Percentiles rank a stretch among this genome's conserved stretches.
phyloP scores from a whole-genome alignment of 1,140 invertebrate species.

The Araneus ventricosus region DNA sequence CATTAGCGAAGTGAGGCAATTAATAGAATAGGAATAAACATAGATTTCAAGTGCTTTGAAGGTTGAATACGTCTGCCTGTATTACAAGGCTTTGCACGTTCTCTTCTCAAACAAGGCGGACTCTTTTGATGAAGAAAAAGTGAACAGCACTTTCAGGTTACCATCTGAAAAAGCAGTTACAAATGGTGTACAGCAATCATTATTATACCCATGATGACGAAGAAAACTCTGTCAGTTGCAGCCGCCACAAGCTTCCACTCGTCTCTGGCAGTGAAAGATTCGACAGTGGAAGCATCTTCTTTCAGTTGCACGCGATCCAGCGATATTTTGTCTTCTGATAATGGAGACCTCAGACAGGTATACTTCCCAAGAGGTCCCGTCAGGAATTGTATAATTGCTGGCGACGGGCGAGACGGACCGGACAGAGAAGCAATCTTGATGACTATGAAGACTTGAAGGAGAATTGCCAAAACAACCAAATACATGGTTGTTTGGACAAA shows the following conservation, averaged over 20 bases:
- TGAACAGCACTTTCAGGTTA: too few relatives aligned
- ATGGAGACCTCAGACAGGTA: neutral
- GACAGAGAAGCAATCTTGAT: neutral
- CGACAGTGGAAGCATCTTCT: conserved; percentile 35
- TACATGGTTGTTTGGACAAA: conserved; percentile 62
- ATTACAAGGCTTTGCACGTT: too few relatives aligned
- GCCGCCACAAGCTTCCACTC: conserved; percentile 65
- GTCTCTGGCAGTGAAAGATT: neutral
- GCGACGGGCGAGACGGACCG: conserved; percentile 40
- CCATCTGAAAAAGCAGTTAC: neutral
- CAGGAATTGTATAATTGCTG: neutral
- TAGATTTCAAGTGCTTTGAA: too few relatives aligned
- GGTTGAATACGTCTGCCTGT: too few relatives aligned
- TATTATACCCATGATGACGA: conserved; percentile 32
- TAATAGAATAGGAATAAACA: too few relatives aligned
- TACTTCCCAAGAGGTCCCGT: conserved; percentile 48
- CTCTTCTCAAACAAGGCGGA: too few relatives aligned
- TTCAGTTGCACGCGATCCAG: conserved; percentile 54
- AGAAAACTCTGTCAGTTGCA: conserved; percentile 33
- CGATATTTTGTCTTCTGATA: conserved; percentile 21
- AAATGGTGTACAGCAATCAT: conserved; percentile 57
- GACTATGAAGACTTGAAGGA: conserved; percentile 64
- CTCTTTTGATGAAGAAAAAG: too few relatives aligned
- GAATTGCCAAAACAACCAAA: conserved; percentile 6
- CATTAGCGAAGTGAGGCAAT: too few relatives aligned